Base-by-base conservation (phyloP, 2,888 invertebrate genomes). In the Gerosis bhagava region DNA sequence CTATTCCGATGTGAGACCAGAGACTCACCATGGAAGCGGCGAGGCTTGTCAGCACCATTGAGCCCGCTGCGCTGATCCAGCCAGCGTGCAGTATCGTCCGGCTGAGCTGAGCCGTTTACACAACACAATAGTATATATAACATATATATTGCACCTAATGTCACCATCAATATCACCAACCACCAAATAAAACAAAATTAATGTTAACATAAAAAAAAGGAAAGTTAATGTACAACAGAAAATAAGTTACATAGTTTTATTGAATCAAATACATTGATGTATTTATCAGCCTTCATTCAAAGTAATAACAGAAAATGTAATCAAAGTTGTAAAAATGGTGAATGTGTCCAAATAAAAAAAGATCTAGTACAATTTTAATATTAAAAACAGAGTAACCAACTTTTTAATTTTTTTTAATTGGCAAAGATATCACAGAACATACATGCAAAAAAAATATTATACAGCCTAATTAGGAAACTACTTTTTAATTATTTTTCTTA, bases 61-160 rank as follows among this genome's bases (percentile, higher is more conserved):
- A 72, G 63, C 53, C 76, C 75, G 59, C 75, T 82, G 59, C 77
- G 79, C 59, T 86, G 83, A 60, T 83, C 83, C 73, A 89, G 68
- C 88, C 89, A 88, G 68, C 72, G 75, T 43, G 86, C 87, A 13
- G 89, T 88, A 62, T 88, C 89, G 59, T 89, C 89, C 47, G 88
- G 83, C 76, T 87, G 88, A 63, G 81, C 89, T 89, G 89, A 84
- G 71, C 86, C 87, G 61, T 84, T 87, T 63, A 83, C 81, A 89
- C 86, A 89, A 88, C 84, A 87, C 72, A 87, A 88, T 62, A 88
- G 86, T 84, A 88, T 84, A 88, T 87, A 88, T 83, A 88, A 88
- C 88, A 88, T 88, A 82, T 86, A 87, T 73, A 88, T 87, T 70
- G 86, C 82, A 82, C 84, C 88, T 87, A 86, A 79, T 73, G 70